These are phyloP conservation scores for Oncorhynchus masou DNA, from an alignment of 2,113 vertebrate species.

Conservation along the genomic window DNA sequence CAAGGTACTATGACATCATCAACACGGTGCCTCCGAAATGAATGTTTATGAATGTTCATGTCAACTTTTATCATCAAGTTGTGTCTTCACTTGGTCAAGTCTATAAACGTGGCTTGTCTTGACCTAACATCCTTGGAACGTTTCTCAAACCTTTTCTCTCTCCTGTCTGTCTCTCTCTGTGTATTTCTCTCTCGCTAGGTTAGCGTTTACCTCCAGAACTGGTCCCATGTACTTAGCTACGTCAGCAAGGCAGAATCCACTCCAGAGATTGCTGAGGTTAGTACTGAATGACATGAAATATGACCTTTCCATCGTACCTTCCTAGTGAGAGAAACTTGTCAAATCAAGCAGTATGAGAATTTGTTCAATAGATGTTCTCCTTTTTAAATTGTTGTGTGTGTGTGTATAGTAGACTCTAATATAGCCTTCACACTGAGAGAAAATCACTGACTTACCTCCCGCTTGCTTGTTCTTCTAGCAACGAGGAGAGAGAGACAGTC, in stretches of 20 bases:
- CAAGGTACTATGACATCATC: too few relatives aligned
- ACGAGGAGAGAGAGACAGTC: constrained; percentile 95
- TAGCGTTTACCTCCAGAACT: constrained; percentile 98
- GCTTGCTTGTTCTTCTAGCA: constrained; percentile 72
- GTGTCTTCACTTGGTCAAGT: background rate
- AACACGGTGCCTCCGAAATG: background rate
- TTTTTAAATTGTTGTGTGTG: background rate
- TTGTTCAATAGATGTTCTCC: too few relatives aligned
- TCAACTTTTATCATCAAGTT: background rate
- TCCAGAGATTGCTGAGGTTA: constrained; percentile 95
- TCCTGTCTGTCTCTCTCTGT: too few relatives aligned
- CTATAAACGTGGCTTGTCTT: too few relatives aligned
- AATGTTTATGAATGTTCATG: background rate
- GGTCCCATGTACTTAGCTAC: constrained; percentile 98
- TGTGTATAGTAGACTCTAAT: too few relatives aligned
- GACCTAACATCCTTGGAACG: background rate
- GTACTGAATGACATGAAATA: background rate
- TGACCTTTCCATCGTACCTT: background rate
- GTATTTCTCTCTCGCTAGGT: constrained; percentile 71
- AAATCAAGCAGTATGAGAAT: too few relatives aligned
- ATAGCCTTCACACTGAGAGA: too few relatives aligned
- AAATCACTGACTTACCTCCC: background rate
- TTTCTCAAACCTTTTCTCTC: background rate
- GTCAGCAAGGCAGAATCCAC: constrained; percentile 98
- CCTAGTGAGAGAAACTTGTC: background rate